Percentiles rank a stretch among this genome's conserved stretches.
Conservation (phyloP, 2,888 invertebrate species). For the Andrena chrysosceles region DNA sequence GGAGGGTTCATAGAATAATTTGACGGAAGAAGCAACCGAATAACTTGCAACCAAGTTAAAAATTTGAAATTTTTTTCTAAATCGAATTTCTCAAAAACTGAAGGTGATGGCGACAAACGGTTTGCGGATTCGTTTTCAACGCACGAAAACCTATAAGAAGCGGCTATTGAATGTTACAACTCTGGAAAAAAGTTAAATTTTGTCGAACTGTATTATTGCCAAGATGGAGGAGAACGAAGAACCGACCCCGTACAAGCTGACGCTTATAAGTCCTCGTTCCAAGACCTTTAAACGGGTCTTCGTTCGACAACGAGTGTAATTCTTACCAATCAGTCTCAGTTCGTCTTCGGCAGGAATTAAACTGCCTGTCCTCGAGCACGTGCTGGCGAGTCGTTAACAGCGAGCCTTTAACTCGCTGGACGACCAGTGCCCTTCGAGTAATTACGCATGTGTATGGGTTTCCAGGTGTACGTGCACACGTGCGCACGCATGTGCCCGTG, state of each 20-base stretch:
- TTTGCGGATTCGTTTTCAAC: too few relatives aligned
- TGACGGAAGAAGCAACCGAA: too few relatives aligned
- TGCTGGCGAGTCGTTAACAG: constrained; percentile 61
- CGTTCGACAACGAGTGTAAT: constrained; percentile 64
- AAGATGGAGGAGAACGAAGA: constrained; percentile 7
- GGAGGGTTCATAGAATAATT: too few relatives aligned
- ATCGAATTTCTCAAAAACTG: too few relatives aligned
- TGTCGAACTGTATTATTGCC: background rate
- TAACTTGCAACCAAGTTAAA: background rate
- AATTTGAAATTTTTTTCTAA: background rate
- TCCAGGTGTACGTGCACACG: constrained; percentile 4
- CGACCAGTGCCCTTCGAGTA: constrained; percentile 38
- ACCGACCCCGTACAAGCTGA: background rate
- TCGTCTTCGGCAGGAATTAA: constrained; percentile 59
- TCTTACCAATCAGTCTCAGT: constrained; percentile 55
- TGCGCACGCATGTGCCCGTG: background rate
- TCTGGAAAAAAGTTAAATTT: too few relatives aligned
- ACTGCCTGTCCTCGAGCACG: constrained; percentile 67
- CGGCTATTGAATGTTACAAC: too few relatives aligned
- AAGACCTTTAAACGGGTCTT: constrained; percentile 43
- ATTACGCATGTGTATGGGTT: constrained; percentile 41
- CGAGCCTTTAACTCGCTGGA: constrained; percentile 53
- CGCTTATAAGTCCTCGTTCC: constrained; percentile 22
- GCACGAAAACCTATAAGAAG: too few relatives aligned
- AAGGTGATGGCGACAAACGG: too few relatives aligned